A percentile compares a stretch with the other conserved stretches of the same genome.
Evolutionary conservation across 2,888 invertebrate genomes (phyloP).

Genomic region (Pandemis heparana): DNA sequence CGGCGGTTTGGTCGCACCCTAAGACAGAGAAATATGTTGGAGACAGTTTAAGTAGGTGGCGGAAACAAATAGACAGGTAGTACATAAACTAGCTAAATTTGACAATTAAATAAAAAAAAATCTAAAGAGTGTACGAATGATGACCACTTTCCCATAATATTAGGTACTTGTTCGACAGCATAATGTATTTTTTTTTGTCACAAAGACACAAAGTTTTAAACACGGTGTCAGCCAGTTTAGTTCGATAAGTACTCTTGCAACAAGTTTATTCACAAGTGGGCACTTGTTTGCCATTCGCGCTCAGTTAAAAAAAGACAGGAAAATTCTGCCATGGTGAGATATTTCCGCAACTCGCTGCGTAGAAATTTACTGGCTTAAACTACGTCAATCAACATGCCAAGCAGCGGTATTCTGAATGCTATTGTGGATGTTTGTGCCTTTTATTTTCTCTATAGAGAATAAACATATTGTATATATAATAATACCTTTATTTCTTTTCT

Average conservation of each 20-base stretch:
- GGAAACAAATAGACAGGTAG: too few relatives aligned
- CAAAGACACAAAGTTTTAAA: background rate
- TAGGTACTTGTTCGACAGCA: background rate
- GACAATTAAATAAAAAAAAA: too few relatives aligned
- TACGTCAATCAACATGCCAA: constrained; percentile 25
- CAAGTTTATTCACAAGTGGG: constrained; percentile 21
- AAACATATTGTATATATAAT: too few relatives aligned
- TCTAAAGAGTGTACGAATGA: too few relatives aligned
- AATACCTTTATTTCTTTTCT: too few relatives aligned
- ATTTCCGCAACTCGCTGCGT: constrained; percentile 9
- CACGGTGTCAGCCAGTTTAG: background rate
- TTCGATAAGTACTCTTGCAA: background rate
- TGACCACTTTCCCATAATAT: too few relatives aligned
- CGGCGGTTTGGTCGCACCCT: too few relatives aligned
- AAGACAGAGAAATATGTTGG: too few relatives aligned
- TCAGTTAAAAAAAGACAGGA: constrained; percentile 1
- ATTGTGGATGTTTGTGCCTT: background rate
- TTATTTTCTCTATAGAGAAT: background rate
- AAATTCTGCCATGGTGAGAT: constrained; percentile 6
- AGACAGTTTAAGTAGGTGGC: too few relatives aligned
- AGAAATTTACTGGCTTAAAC: constrained; percentile 11
- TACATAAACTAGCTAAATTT: too few relatives aligned
- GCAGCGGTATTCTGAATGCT: background rate
- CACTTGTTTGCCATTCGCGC: constrained; percentile 17
- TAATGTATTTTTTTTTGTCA: background rate